A percentile compares a stretch with the other conserved stretches of the same genome.
Conservation (phyloP, 1,140 invertebrate genomes). For the Neodiprion virginianus region DNA sequence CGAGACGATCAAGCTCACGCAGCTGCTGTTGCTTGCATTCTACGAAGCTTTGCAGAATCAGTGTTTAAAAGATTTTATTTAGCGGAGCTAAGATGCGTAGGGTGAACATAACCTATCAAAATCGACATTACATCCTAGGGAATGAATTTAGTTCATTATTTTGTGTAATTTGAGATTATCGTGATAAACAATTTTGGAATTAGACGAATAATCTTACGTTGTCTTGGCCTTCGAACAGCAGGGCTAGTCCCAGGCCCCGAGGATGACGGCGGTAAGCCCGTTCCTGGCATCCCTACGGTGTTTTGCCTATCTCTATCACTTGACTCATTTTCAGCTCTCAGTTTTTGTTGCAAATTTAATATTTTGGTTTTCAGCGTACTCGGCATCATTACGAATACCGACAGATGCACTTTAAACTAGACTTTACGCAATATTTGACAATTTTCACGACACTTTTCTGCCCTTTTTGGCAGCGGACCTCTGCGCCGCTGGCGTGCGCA, state of each 20-base stretch:
- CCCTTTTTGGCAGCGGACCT: slow-evolving; percentile 46
- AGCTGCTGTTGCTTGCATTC: no score
- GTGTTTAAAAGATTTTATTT: no score
- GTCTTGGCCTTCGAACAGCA: slow-evolving; percentile 46
- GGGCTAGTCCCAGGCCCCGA: slow-evolving; percentile 43
- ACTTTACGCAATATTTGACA: slow-evolving; percentile 44
- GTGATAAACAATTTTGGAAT: background rate
- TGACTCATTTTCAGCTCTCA: slow-evolving; percentile 72
- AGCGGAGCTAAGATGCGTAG: no score
- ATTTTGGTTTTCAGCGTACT: slow-evolving; percentile 68
- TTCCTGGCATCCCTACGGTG: slow-evolving; percentile 42
- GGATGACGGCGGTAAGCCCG: slow-evolving; percentile 43
- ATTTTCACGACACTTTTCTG: slow-evolving; percentile 50
- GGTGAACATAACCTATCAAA: no score
- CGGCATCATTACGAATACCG: slow-evolving; percentile 44
- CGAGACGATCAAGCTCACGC: no score
- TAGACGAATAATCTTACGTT: slow-evolving; percentile 45
- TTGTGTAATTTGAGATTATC: no score
- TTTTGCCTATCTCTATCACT: slow-evolving; percentile 58
- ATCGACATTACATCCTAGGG: no score
- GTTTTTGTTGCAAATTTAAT: slow-evolving; percentile 68
- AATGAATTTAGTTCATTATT: no score
- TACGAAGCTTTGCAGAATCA: no score
- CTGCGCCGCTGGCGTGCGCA: no score
- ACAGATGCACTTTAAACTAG: slow-evolving; percentile 24